Evolutionary conservation across 2,113 vertebrate genomes (phyloP).

Genomic region (Chionodraco myersi): DNA sequence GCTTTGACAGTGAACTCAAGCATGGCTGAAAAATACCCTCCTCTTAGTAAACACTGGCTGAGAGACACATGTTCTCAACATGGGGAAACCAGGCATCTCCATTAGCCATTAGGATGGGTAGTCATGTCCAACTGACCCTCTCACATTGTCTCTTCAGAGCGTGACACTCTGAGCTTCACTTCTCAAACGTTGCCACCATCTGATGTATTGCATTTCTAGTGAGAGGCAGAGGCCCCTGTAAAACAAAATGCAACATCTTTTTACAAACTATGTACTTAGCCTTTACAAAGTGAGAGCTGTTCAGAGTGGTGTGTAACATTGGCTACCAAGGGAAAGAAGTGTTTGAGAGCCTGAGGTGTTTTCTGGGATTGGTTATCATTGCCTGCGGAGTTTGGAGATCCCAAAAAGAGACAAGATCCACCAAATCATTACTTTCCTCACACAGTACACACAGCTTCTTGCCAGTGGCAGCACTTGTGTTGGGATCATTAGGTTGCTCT

Average conservation of each 20-base stretch:
- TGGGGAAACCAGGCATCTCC: constrained; percentile 44
- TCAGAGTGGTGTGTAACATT: constrained; percentile 19
- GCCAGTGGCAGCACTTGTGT: constrained; percentile 58
- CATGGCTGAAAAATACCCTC: constrained; percentile 70
- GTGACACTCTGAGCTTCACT: constrained; percentile 3
- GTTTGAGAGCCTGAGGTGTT: constrained; percentile 24
- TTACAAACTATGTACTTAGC: background rate
- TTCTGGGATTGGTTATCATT: constrained; percentile 32
- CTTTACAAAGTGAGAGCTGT: constrained; percentile 24
- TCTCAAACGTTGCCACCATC: constrained; percentile 10
- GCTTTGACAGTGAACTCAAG: constrained; percentile 77
- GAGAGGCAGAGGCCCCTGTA: constrained; percentile 3
- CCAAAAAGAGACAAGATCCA: constrained; percentile 56
- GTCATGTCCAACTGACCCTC: constrained; percentile 51
- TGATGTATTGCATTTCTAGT: constrained; percentile 12
- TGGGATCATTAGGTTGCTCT: constrained; percentile 69
- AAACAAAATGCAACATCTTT: background rate
- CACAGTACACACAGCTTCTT: constrained; percentile 46
- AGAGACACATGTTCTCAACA: constrained; percentile 70
- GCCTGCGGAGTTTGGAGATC: constrained; percentile 41
- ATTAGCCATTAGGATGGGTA: constrained; percentile 50
- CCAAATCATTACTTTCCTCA: constrained; percentile 48
- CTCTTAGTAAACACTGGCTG: constrained; percentile 70
- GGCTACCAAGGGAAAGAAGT: constrained; percentile 7
- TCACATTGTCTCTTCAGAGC: constrained; percentile 40